A percentile compares a stretch with the other conserved stretches of the same genome.
phyloP scores from a whole-genome alignment of 2,797 vertebrate species.

The Prionace glauca region DNA sequence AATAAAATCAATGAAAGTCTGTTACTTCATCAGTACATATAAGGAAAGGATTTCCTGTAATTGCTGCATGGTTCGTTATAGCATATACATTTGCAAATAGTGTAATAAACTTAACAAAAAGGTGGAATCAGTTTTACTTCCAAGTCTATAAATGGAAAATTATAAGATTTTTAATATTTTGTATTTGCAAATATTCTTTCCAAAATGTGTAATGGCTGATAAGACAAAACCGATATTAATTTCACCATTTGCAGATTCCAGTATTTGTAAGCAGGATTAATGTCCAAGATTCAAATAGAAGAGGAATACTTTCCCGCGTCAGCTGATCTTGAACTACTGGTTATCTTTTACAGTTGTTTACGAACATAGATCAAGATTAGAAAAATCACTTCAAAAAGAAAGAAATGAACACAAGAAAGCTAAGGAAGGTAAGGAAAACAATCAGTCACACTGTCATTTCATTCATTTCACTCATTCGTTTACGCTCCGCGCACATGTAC shows the following conservation, averaged over 20 bases:
- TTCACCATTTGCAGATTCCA: background rate
- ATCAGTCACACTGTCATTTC: background rate
- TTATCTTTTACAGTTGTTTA: slow-evolving; percentile 76
- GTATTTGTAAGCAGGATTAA: background rate
- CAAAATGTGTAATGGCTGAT: background rate
- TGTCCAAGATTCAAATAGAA: background rate
- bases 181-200: background rate
- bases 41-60: background rate
- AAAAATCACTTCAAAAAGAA: slow-evolving; percentile 97
- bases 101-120: background rate
- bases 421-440: slow-evolving; percentile 77
- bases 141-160: background rate
- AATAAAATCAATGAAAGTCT: background rate
- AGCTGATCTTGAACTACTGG: slow-evolving; percentile 38
- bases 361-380: slow-evolving; percentile 92
- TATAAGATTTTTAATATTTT: background rate
- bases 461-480: background rate
- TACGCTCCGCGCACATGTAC: background rate
- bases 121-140: background rate
- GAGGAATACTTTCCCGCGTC: background rate
- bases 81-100: background rate
- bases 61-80: background rate
- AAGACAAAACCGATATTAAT: background rate
- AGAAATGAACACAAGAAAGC: slow-evolving; percentile 94
- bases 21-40: background rate